Conservation (phyloP, 2,888 invertebrate species). For the Euspilapteryx auroguttella region DNA sequence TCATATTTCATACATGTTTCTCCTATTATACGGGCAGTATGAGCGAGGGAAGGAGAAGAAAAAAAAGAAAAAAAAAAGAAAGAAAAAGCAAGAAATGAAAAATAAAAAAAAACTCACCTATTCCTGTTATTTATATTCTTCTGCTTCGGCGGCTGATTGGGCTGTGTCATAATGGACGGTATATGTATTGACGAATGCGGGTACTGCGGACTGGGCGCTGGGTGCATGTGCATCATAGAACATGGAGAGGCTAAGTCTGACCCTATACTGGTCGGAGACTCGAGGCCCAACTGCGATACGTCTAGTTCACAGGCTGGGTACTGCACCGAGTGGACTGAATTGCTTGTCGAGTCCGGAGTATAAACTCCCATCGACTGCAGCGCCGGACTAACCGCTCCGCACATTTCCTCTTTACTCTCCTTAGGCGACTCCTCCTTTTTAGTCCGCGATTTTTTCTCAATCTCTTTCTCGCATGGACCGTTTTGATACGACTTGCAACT, state of each 20-base stretch:
- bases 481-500: slow-evolving; percentile 37
- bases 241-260: slow-evolving; percentile 83
- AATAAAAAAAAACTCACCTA: slow-evolving; percentile 19
- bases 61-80: too few species aligned
- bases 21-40: too few species aligned
- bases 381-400: slow-evolving; percentile 57
- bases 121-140: slow-evolving; percentile 52
- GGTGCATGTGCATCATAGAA: slow-evolving; percentile 66
- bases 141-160: slow-evolving; percentile 49
- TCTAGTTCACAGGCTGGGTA: slow-evolving; percentile 82
- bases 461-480: slow-evolving; percentile 35
- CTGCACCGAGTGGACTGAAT: slow-evolving; percentile 78
- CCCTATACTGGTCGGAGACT: slow-evolving; percentile 87
- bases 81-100: too few species aligned
- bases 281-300: slow-evolving; percentile 80
- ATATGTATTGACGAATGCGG: slow-evolving; percentile 54
- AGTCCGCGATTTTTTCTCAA: slow-evolving; percentile 41
- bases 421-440: slow-evolving; percentile 50
- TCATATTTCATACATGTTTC: too few species aligned
- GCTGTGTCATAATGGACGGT: slow-evolving; percentile 51
- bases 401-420: slow-evolving; percentile 37
- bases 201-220: slow-evolving; percentile 61
- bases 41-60: too few species aligned
- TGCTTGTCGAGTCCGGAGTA: slow-evolving; percentile 82
- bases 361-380: slow-evolving; percentile 84